Evolutionary conservation across 2,113 vertebrate species (phyloP), one percentile per base, ranked within the genome.

Genomic region (Nicator chloris): DNA sequence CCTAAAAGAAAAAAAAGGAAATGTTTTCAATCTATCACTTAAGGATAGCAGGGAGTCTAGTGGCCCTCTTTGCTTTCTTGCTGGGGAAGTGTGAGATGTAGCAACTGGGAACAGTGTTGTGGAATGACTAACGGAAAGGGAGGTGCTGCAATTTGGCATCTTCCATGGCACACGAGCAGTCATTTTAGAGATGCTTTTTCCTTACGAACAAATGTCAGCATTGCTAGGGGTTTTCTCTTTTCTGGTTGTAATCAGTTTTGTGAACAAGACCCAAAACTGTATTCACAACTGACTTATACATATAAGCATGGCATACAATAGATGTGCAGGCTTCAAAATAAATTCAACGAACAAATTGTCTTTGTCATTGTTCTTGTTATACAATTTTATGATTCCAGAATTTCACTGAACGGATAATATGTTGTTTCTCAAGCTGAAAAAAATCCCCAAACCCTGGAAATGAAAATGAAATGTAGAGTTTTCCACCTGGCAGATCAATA

Each of bases 401-500:
- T 87, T 93, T 85, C 87, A 82, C 49, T 68, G 68, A 86, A 86
- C 4, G 11, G 44, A 45, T 90, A 50, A 92, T 92, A 35, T 54
- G 71, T 77, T 93, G 42, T 66, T 85, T 93, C 71, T 57, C 27
- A 77, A 91, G 42, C 45, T 82, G 7, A 15, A 44, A 59, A 49
- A 78, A 51, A 21, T 10, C 10, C 10, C 13, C 28, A 18, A 27
- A 53, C 9, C 6, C 47, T 81, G 82, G 82, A 95, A 87, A 77
- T 70, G 44, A 92, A 87, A 84, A 78, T 69, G 40, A 91, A 88
- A 83, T 85, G 65, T 26, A 72, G 76, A 40, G 24, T 76, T 96
- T 96, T 96, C 51, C 50, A 82, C 79, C 61, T 53, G 85, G 61
- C 51, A 90, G 91, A 92, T 92, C 89, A 91, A 73, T 88, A 85